A percentile compares a stretch with the other conserved stretches of the same genome.
These are phyloP conservation scores for Sebastes steindachneri DNA, from an alignment of 2,797 vertebrate species.

Conservation along the genomic window DNA sequence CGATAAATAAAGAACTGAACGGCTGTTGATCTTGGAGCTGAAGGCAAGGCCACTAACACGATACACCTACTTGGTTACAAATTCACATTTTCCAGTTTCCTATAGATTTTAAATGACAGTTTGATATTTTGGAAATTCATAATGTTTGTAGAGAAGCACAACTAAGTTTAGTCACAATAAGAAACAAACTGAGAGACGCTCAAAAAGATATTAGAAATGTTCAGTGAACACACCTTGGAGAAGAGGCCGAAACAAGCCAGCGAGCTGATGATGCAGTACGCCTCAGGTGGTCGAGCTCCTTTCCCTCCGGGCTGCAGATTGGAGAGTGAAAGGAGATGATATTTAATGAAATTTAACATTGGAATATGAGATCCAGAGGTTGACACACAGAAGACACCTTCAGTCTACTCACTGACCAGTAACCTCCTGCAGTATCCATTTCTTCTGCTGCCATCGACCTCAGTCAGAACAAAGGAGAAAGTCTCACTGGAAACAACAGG, in stretches of 20 bases:
- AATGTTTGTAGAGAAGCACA: background rate
- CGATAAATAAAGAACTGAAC: background rate
- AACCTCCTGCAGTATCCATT: constrained; percentile 96
- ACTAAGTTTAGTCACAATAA: too few species aligned
- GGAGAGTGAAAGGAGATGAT: background rate
- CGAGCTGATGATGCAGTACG: constrained; percentile 96
- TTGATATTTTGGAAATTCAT: background rate
- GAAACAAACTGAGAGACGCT: background rate
- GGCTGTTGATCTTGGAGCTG: background rate
- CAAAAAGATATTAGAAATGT: background rate
- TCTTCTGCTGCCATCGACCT: constrained; percentile 92
- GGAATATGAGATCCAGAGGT: background rate
- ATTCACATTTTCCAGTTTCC: background rate
- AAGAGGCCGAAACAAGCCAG: constrained; percentile 95
- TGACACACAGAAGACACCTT: background rate
- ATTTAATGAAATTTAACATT: background rate
- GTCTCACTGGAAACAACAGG: constrained; percentile 87
- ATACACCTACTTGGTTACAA: background rate
- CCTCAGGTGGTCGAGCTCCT: constrained; percentile 89
- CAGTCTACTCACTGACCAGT: constrained; percentile 84
- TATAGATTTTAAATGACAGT: background rate
- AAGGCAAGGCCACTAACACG: background rate
- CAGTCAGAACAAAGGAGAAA: constrained; percentile 96
- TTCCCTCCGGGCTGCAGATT: constrained; percentile 86
- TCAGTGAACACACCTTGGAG: constrained; percentile 86